Conservation (phyloP, 2,888 invertebrate genomes). For the Apantesis nais region DNA sequence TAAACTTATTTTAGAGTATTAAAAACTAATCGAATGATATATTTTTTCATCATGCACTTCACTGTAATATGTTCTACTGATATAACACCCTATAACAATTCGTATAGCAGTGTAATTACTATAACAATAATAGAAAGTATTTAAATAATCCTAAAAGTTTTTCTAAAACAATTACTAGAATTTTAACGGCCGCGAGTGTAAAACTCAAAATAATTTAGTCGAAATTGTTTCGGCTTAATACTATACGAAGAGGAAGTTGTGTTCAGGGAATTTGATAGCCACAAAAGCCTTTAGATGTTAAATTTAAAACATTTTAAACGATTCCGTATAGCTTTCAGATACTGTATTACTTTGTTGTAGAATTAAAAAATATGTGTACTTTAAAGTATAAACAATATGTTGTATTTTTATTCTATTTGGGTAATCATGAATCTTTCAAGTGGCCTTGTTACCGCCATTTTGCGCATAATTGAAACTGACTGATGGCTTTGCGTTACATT, state of each 20-base stretch:
- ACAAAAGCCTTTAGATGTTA: conserved; percentile 24
- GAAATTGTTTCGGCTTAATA: conserved; percentile 44
- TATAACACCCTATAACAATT: background rate
- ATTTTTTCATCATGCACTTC: too few relatives aligned
- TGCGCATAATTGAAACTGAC: too few relatives aligned
- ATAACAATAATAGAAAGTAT: background rate
- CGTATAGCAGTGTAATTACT: background rate
- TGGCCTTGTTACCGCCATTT: too few relatives aligned
- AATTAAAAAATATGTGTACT: background rate
- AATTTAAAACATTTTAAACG: conserved; percentile 26
- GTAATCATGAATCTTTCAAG: too few relatives aligned
- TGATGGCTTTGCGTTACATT: too few relatives aligned
- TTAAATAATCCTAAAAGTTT: background rate
- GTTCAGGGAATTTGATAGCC: conserved; percentile 22
- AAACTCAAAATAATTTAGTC: conserved; percentile 37
- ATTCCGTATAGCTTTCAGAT: background rate
- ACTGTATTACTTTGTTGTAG: background rate
- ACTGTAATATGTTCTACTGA: background rate
- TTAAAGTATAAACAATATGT: background rate
- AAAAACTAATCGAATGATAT: too few relatives aligned
- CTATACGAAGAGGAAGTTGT: conserved; percentile 27
- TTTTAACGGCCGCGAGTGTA: conserved; percentile 33
- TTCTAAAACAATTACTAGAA: background rate
- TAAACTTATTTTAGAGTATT: too few relatives aligned
- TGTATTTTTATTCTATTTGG: too few relatives aligned